Conservation (phyloP, 2,797 vertebrate genomes). For the Poeciliopsis presidionis region DNA sequence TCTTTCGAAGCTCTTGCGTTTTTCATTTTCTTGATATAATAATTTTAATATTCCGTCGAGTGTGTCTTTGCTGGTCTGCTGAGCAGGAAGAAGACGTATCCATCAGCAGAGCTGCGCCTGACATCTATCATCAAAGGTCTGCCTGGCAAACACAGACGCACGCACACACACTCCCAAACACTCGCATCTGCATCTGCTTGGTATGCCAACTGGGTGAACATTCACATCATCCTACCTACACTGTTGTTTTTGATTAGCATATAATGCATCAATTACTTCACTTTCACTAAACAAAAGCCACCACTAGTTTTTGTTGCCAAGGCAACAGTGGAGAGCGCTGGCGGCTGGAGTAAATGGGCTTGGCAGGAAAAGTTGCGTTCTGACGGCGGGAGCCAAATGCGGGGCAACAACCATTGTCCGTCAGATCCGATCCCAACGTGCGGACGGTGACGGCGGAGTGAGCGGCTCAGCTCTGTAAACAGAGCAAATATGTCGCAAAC, state of each 20-base stretch:
- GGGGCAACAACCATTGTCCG: slow-evolving; percentile 49
- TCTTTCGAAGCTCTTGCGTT: slow-evolving; percentile 8
- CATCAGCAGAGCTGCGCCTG: slow-evolving; percentile 68
- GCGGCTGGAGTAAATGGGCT: slow-evolving; percentile 68
- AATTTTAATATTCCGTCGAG: slow-evolving; percentile 76
- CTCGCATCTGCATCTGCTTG: slow-evolving; percentile 70
- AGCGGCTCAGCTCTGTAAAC: slow-evolving; percentile 22
- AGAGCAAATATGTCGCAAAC: neutral
- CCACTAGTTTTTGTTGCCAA: slow-evolving; percentile 77
- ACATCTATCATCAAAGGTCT: slow-evolving; percentile 80
- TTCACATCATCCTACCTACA: slow-evolving; percentile 72
- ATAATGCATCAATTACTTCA: slow-evolving; percentile 82
- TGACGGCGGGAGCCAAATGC: slow-evolving; percentile 38
- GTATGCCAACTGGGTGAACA: slow-evolving; percentile 73
- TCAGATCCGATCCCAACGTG: slow-evolving; percentile 36
- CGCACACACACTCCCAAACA: slow-evolving; percentile 11
- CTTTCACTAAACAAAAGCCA: slow-evolving; percentile 69
- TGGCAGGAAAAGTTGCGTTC: slow-evolving; percentile 52
- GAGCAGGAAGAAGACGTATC: slow-evolving; percentile 77
- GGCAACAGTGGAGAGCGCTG: slow-evolving; percentile 71
- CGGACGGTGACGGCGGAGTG: slow-evolving; percentile 33
- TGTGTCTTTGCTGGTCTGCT: slow-evolving; percentile 73
- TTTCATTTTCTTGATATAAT: slow-evolving; percentile 56
- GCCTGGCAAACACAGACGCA: slow-evolving; percentile 58
- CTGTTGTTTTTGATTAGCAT: slow-evolving; percentile 79